Conservation (phyloP, 2,888 invertebrate genomes). For the Eristalinus aeneus region DNA sequence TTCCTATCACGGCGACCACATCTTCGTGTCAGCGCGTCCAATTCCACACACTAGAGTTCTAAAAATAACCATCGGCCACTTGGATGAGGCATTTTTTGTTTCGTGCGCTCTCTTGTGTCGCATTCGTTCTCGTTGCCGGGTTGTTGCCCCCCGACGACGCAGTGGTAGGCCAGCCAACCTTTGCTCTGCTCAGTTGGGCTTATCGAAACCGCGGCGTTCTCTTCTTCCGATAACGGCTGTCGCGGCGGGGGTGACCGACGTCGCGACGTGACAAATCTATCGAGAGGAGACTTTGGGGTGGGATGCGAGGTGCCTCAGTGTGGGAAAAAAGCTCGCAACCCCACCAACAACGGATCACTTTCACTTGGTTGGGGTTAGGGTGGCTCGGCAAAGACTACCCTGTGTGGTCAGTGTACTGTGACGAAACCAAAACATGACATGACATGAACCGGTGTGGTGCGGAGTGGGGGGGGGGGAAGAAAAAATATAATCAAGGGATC, state of each 20-base stretch:
- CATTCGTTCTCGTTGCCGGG: conserved; percentile 48
- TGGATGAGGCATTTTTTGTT: conserved; percentile 15
- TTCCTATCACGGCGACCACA: conserved; percentile 51
- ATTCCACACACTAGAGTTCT: conserved; percentile 38
- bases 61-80: conserved; percentile 50
- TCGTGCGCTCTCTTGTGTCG: not conserved
- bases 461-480: not conserved
- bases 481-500: not conserved
- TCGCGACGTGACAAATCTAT: not conserved
- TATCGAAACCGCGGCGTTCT: conserved; percentile 43
- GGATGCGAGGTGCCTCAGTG: conserved; percentile 16
- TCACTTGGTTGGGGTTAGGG: conserved; percentile 42
- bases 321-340: conserved; percentile 48
- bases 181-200: conserved; percentile 29
- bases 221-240: conserved; percentile 53
- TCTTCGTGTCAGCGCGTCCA: conserved; percentile 48
- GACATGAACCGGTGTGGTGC: not conserved
- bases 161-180: conserved; percentile 1
- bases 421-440: conserved; percentile 47
- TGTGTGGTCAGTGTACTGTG: conserved; percentile 64
- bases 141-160: conserved; percentile 54
- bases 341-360: conserved; percentile 30
- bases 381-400: conserved; percentile 3
- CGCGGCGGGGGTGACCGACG: not conserved
- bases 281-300: conserved; percentile 33